These are phyloP conservation scores for Sula dactylatra DNA, from an alignment of 2,113 vertebrate species.

Conservation along the genomic window DNA sequence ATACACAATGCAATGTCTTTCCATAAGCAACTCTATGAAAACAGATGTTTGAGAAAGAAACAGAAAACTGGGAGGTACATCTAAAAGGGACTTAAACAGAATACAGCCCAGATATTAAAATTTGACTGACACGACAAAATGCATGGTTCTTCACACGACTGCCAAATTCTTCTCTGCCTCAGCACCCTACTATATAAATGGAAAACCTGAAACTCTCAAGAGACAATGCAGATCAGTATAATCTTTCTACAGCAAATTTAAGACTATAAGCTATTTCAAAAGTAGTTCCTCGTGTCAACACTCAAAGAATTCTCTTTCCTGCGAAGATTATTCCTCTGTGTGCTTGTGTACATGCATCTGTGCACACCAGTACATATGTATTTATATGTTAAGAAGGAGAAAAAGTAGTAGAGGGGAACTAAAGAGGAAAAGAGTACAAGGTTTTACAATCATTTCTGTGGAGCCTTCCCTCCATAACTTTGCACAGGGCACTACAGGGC, in stretches of 20 bases:
- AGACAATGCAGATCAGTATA: background rate
- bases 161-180: background rate
- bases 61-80: background rate
- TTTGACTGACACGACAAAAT: accelerated
- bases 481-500: background rate
- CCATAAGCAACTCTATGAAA: background rate
- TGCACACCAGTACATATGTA: accelerated
- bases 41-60: background rate
- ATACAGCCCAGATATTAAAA: background rate
- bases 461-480: background rate
- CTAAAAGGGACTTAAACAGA: background rate
- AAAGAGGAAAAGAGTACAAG: background rate
- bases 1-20: background rate
- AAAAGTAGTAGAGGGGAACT: background rate
- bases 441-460: background rate
- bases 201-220: background rate
- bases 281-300: background rate
- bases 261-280: background rate
- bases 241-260: background rate
- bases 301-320: background rate
- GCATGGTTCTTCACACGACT: background rate
- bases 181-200: background rate
- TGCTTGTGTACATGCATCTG: too few relatives aligned
- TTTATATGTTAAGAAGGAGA: background rate
- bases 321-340: background rate